phyloP scores from a whole-genome alignment of 2,113 vertebrate species.

The Seriola aureovittata region DNA sequence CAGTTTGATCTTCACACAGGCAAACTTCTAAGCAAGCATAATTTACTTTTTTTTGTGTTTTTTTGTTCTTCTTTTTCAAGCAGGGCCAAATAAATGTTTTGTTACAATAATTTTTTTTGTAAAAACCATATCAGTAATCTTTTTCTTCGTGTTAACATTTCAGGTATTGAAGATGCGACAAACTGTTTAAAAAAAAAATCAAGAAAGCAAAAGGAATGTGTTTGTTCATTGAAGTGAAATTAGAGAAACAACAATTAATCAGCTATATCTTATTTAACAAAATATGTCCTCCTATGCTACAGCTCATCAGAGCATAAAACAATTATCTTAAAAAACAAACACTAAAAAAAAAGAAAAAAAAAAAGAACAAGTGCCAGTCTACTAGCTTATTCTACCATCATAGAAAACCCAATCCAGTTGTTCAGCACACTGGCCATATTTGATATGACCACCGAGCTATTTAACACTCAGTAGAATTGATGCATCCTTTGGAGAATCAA shows the following conservation, averaged over 20 bases:
- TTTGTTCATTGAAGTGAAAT: conserved; percentile 53
- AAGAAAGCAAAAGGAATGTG: conserved; percentile 31
- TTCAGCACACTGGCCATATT: conserved; percentile 78
- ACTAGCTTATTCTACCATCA: conserved; percentile 80
- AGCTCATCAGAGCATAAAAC: conserved; percentile 68
- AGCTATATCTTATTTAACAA: conserved; percentile 65
- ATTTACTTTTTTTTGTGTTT: neutral
- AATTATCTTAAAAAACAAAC: conserved; percentile 70
- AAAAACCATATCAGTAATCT: conserved; percentile 37
- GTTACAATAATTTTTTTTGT: conserved; percentile 39
- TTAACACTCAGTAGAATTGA: conserved; percentile 75
- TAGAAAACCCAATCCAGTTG: conserved; percentile 76
- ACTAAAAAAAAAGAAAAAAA: conserved; percentile 50
- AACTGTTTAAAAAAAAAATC: conserved; percentile 29
- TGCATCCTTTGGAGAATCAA: conserved; percentile 65
- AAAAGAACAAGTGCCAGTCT: conserved; percentile 77
- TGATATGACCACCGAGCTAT: conserved; percentile 81
- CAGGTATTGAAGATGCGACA: conserved; percentile 50
- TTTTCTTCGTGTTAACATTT: conserved; percentile 60
- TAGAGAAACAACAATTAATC: conserved; percentile 65
- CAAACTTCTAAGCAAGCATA: conserved; percentile 39
- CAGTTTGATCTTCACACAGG: conserved; percentile 22
- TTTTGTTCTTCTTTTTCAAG: conserved; percentile 25
- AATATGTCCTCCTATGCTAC: conserved; percentile 80
- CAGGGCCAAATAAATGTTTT: conserved; percentile 34